A percentile compares a stretch with the other conserved stretches of the same genome.
These are phyloP conservation scores for Moxostoma hubbsi DNA, from an alignment of 2,797 vertebrate species.

Conservation along the genomic window DNA sequence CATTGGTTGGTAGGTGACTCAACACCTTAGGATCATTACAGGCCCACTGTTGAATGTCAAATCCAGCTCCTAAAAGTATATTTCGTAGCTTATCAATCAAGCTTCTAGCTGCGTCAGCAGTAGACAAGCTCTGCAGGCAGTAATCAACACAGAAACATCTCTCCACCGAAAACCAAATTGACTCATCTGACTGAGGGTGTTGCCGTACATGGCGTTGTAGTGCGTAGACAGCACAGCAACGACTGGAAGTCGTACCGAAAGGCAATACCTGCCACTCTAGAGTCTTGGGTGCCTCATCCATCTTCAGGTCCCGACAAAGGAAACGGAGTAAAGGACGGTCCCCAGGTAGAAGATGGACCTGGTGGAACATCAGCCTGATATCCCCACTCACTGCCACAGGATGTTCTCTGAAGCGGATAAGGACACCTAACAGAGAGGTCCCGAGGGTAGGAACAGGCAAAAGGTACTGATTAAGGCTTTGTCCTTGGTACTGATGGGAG, in stretches of 20 bases:
- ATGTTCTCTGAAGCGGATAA: constrained; percentile 20
- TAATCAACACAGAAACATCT: too few species aligned
- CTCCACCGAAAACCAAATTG: too few species aligned
- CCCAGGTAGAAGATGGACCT: not conserved
- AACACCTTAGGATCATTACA: too few species aligned
- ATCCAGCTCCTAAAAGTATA: too few species aligned
- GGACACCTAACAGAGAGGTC: constrained; percentile 1
- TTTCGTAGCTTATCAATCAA: too few species aligned
- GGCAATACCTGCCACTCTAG: not conserved
- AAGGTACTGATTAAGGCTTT: constrained; percentile 13
- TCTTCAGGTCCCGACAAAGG: constrained; percentile 4
- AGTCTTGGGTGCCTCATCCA: not conserved
- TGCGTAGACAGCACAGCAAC: not conserved
- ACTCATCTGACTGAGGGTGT: too few species aligned
- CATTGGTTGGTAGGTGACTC: too few species aligned
- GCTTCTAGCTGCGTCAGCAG: too few species aligned
- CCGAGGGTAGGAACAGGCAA: not conserved
- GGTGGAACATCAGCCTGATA: constrained; percentile 10
- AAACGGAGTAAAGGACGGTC: not conserved
- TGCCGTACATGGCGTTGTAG: too few species aligned
- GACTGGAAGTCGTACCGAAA: not conserved
- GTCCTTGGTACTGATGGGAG: not conserved
- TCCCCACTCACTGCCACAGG: not conserved
- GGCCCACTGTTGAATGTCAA: too few species aligned
- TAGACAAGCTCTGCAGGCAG: too few species aligned